Conservation (phyloP, 1,140 invertebrate species). For the Scaptodrosophila lebanonensis region DNA sequence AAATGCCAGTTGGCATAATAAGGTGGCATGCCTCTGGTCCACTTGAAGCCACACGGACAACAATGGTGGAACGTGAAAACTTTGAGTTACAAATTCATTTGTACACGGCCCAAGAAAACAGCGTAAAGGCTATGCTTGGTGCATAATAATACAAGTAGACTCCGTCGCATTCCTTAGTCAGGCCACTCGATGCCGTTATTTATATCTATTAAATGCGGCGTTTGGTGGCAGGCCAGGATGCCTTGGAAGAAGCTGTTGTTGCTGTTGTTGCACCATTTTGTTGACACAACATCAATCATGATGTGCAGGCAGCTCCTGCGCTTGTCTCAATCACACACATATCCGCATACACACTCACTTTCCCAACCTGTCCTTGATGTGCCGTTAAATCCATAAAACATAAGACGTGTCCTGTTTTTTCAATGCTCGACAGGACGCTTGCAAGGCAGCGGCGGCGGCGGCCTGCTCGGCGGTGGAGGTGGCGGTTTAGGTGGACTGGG, state of each 20-base stretch:
- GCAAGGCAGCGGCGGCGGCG: constrained; percentile 42
- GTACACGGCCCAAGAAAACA: no score
- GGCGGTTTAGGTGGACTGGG: constrained; percentile 22
- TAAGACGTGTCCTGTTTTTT: constrained; percentile 59
- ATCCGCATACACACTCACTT: constrained; percentile 8
- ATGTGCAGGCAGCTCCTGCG: not conserved
- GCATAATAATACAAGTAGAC: no score
- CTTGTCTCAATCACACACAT: no score
- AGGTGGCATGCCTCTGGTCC: constrained; percentile 6
- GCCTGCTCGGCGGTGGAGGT: constrained; percentile 25
- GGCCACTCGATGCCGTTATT: constrained; percentile 37
- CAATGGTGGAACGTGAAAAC: not conserved
- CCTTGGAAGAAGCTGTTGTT: no score
- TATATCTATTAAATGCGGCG: constrained; percentile 48
- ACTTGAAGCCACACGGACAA: not conserved
- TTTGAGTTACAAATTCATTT: no score
- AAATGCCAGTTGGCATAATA: constrained; percentile 18
- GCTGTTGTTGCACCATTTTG: no score
- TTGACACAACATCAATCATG: constrained; percentile 56
- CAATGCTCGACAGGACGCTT: constrained; percentile 43
- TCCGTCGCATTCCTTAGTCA: constrained; percentile 3
- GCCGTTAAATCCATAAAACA: constrained; percentile 52
- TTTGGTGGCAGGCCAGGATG: constrained; percentile 38
- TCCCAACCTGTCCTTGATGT: constrained; percentile 8
- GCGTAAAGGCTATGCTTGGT: no score